Percentiles rank a stretch among this genome's conserved stretches.
Conservation (phyloP, 2,797 vertebrate species). For the Meda fulgida region DNA sequence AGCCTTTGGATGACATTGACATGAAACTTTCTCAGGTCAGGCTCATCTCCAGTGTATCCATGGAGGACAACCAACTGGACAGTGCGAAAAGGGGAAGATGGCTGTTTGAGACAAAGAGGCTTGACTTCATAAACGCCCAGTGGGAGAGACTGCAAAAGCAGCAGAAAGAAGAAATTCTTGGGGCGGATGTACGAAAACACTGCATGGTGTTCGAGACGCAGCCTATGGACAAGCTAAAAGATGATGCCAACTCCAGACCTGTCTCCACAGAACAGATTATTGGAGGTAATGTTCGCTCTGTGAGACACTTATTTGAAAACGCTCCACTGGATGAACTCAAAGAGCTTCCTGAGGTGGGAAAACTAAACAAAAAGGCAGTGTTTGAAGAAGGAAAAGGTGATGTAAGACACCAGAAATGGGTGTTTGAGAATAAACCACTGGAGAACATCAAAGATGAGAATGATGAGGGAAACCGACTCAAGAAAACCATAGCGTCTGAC, state of each 20-base stretch:
- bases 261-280: constrained; percentile 82
- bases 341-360: constrained; percentile 81
- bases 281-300: constrained; percentile 87
- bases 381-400: constrained; percentile 86
- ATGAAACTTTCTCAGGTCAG: constrained; percentile 79
- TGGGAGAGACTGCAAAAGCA: constrained; percentile 72
- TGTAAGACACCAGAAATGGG: constrained; percentile 89
- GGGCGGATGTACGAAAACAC: constrained; percentile 87
- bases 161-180: constrained; percentile 81
- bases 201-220: constrained; percentile 91
- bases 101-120: constrained; percentile 87
- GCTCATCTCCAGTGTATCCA: constrained; percentile 83
- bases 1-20: constrained; percentile 81
- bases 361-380: constrained; percentile 79
- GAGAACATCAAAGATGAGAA: constrained; percentile 75
- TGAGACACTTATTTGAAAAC: constrained; percentile 90
- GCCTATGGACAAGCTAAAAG: constrained; percentile 86
- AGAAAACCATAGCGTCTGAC: constrained; percentile 76
- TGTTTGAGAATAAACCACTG: constrained; percentile 84
- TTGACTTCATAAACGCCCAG: constrained; percentile 81
- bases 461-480: constrained; percentile 80
- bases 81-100: constrained; percentile 80
- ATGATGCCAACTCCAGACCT: constrained; percentile 76
- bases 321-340: constrained; percentile 81
- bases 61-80: constrained; percentile 83